Evolutionary conservation across 2,113 vertebrate genomes (phyloP).

Genomic region (Cinclus cinclus): DNA sequence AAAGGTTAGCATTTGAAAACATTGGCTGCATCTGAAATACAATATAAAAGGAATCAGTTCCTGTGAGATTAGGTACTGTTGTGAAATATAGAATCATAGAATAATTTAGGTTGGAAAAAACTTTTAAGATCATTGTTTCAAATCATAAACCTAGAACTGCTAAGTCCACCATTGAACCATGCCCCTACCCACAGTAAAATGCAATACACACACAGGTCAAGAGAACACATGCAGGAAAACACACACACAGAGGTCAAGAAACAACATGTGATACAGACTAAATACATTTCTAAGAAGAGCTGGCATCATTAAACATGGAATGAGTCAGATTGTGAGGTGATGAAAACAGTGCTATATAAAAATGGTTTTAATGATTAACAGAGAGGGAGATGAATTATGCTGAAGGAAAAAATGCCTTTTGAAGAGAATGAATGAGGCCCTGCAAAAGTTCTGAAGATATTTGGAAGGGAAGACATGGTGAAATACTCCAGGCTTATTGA

Average conservation of each 20-base stretch:
- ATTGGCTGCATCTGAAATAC: slow-evolving; percentile 84
- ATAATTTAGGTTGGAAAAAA: not conserved
- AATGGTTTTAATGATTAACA: not conserved
- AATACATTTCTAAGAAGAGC: not conserved
- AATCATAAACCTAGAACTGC: not conserved
- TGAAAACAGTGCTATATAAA: not conserved
- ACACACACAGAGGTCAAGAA: not conserved
- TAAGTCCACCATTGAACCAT: not conserved
- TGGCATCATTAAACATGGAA: not conserved
- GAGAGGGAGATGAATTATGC: not conserved
- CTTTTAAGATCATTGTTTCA: not conserved
- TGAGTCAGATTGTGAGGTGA: not conserved
- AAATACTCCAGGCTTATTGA: not conserved
- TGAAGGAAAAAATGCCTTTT: not conserved
- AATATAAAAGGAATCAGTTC: not conserved
- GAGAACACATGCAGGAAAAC: not conserved
- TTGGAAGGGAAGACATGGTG: not conserved
- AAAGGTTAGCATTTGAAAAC: slow-evolving; percentile 93
- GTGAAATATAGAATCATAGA: not conserved
- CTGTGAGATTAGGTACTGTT: not conserved
- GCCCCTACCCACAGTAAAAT: not conserved
- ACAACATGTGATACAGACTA: not conserved
- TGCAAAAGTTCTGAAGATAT: not conserved
- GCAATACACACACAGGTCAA: not conserved
- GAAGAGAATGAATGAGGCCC: not conserved